phyloP scores from a whole-genome alignment of 2,888 invertebrate genomes.

The Standfussiana lucernea region DNA sequence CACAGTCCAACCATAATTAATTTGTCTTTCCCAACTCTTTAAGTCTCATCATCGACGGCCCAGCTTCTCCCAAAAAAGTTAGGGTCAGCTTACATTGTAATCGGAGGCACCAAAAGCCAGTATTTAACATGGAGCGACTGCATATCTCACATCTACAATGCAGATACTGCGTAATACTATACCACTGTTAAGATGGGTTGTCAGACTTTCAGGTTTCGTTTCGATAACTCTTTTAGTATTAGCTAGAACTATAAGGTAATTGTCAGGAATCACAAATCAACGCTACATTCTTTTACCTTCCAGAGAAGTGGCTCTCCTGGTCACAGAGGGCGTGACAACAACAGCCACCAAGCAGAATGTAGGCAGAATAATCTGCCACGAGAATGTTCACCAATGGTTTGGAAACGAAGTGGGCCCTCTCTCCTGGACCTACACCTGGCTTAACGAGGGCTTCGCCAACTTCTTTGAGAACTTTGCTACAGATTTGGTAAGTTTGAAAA shows the following conservation, averaged over 20 bases:
- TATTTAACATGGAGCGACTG: background rate
- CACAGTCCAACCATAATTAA: background rate
- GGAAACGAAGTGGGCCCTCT: constrained; percentile 93
- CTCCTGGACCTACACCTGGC: constrained; percentile 94
- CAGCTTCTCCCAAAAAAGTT: background rate
- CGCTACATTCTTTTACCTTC: background rate
- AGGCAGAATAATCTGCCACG: constrained; percentile 90
- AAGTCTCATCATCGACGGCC: background rate
- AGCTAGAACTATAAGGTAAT: background rate
- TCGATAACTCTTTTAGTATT: background rate
- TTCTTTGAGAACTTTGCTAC: constrained; percentile 92
- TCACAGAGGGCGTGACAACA: constrained; percentile 84
- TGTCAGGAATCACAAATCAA: background rate
- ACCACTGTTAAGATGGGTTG: background rate
- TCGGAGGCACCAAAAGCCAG: background rate
- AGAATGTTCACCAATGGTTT: constrained; percentile 94
- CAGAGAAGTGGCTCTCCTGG: constrained; percentile 87
- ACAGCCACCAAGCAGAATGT: constrained; percentile 84
- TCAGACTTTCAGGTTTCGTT: background rate
- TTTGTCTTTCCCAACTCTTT: background rate
- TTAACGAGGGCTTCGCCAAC: constrained; percentile 94
- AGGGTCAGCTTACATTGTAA: background rate
- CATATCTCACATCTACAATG: background rate
- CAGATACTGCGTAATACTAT: background rate
- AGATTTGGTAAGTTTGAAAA: constrained; percentile 82